Base-by-base conservation (phyloP, 2,113 vertebrate genomes). In the Callaeas wilsoni region DNA sequence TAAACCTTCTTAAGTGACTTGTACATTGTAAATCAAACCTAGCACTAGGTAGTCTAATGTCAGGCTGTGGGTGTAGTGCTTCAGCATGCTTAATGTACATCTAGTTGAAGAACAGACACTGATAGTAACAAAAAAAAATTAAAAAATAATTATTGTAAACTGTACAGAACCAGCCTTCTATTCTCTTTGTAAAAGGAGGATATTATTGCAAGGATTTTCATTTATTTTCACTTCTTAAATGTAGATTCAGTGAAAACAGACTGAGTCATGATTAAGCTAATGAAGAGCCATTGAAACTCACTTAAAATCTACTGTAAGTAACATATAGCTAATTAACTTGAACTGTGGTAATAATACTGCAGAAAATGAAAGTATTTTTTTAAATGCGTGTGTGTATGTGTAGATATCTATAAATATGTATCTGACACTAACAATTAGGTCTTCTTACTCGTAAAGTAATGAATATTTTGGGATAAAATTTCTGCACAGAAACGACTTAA, bases 311-410 rank as follows among this genome's bases (percentile, higher is more conserved):
- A 52, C 47, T 81, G 6, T 44, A 96, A 83, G 63, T 67, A 92
- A 88, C 16, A 14, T 20, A 78, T 4, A 90, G 60, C 44, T 78
- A 84, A 95, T 78, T 90, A 90, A 78, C 35, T 88, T 52, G 37
- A 93, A 84, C 33, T 27, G 55, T 55, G 56, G 27, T 53, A 78
- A 39, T 87, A 89, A 87, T 35, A 73, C 4, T 47, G 30, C 27
- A 93, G 60, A 84, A 95, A 90, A 80, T 49, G 1, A 55, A 83
- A 68, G 35, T 22, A 7, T 0, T 39, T 71, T 92, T 69, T 42
- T 42, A 8, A n/a, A 20, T 57, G 4, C 53, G 1, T 41, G 0
- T 26, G 0, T 37, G 0, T 35, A 2, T 39, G 4, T 37, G 1
- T 46, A 22, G 39, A 13, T 33, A 35, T 47, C 16, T 33, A 46